Conservation (phyloP, 2,797 vertebrate species). For the Lemur catta region DNA sequence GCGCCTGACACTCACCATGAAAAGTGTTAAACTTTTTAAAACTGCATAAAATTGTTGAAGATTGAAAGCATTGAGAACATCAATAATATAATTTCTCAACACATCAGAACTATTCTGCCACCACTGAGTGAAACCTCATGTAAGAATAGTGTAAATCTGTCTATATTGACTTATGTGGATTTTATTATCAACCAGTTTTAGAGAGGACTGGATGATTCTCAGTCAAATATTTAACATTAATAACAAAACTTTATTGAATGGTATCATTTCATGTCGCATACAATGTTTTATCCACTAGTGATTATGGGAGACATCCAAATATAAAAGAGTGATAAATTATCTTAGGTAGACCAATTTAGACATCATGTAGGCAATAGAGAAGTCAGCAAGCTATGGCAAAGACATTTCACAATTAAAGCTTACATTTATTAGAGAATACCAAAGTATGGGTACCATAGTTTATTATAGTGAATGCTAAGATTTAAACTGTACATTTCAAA, state of each 20-base stretch:
- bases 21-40: neutral
- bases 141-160: neutral
- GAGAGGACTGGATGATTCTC: neutral
- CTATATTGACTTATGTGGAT: neutral
- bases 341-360: neutral
- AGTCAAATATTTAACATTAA: neutral
- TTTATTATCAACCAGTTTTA: neutral
- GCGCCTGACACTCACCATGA: too few species aligned
- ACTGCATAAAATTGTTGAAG: neutral
- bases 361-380: neutral
- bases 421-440: neutral
- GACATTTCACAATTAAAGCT: neutral
- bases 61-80: neutral
- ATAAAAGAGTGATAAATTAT: neutral
- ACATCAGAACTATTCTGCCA: neutral
- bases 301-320: neutral
- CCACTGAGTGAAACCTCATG: neutral
- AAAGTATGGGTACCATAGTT: neutral
- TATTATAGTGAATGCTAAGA: neutral
- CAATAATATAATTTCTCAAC: neutral
- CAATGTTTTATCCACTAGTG: neutral
- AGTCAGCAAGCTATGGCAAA: neutral
- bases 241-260: neutral
- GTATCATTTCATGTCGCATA: neutral
- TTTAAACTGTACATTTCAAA: neutral